Base-by-base conservation (phyloP, 2,113 vertebrate species). In the Megaceryle maxima region DNA sequence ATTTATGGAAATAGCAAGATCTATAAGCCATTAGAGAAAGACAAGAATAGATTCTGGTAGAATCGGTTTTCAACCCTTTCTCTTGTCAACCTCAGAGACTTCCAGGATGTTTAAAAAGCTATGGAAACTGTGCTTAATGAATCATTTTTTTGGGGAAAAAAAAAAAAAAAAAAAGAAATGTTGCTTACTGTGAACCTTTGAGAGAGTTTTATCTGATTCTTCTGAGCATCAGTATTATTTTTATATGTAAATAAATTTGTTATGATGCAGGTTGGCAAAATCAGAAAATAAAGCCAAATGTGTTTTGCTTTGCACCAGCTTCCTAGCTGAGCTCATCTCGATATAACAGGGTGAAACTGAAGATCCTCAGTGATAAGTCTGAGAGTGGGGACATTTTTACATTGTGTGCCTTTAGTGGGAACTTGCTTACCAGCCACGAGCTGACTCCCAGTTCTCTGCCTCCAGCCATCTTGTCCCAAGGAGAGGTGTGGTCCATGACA, bases 1-100 rank as follows among this genome's bases (percentile, higher is more conserved):
- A 90, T 84, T 96, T 96, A 95, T 95, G 90, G 92, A 92, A 93
- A 94, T 72, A 92, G 37, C 80, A 87, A 91, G 69, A 92, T 96
- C 90, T 88, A 87, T 96, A 95, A 92, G 57, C 76, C 80, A 93
- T 96, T 96, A 94, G 79, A 88, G 76, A 84, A 93, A 88, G 85
- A 88, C 56, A 88, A 90, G 75, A 96, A 95, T 88, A 96, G 88
- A 81, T 72, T 88, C n/a, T 57, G 44, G 62, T 83, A 83, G 50
- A 85, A 83, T 64, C 77, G 64, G 16, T 81, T 96, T 94, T 88
- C 74, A 88, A 66, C 18, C 22, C 28, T 92, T 95, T 78, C 64
- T 67, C 48, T 83, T 78, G 60, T 59, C 86, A 83, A 28, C 43
- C 64, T 88, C 46, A 72, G 29, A 80, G 73, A 64, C n/a, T 66